Conservation (phyloP, 2,888 invertebrate genomes). For the Pristionchus maxplancki region DNA sequence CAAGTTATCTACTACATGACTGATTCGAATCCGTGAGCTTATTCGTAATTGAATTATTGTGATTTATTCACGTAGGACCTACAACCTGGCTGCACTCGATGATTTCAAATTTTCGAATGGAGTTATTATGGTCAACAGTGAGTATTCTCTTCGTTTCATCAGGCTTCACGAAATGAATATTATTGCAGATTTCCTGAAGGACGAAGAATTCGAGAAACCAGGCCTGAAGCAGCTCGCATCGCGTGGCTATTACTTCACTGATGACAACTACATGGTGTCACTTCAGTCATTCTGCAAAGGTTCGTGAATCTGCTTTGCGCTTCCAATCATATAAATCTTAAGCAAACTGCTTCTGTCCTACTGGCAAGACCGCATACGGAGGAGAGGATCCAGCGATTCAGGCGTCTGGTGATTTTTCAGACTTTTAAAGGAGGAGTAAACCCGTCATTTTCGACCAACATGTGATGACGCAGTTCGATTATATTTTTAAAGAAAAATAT, state of each 20-base stretch:
- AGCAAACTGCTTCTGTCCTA: neutral
- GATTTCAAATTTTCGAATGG: neutral
- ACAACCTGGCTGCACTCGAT: neutral
- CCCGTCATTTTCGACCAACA: no score
- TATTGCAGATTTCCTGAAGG: neutral
- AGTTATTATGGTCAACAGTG: neutral
- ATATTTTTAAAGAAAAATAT: no score
- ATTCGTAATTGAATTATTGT: neutral
- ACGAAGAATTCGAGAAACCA: neutral
- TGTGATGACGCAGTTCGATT: no score
- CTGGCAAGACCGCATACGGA: neutral
- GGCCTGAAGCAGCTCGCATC: neutral
- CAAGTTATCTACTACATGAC: slow-evolving; percentile 21
- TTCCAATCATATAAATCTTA: neutral
- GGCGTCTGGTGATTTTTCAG: neutral
- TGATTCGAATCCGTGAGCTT: neutral
- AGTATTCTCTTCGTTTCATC: neutral
- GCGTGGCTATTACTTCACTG: neutral
- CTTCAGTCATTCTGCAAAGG: neutral
- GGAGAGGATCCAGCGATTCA: neutral
- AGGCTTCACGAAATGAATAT: neutral
- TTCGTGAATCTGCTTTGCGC: neutral
- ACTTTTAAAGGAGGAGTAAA: no score
- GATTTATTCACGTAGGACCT: neutral
- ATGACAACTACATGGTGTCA: neutral